Conservation (phyloP, 1,140 invertebrate species). For the Pollicipes pollicipes region DNA sequence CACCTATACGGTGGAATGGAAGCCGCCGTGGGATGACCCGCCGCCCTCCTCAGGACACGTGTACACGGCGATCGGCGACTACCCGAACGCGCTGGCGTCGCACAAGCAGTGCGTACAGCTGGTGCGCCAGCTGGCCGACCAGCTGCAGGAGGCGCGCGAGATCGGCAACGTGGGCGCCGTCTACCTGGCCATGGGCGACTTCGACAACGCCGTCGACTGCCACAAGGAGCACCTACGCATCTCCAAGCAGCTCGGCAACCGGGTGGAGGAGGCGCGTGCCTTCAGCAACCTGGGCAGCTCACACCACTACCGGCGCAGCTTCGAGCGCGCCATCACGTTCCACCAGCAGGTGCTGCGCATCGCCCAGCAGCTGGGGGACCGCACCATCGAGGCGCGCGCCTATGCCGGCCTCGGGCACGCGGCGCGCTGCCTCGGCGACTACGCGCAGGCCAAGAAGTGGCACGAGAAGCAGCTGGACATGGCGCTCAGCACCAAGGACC, state of each 20-base stretch:
- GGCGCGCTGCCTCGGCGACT: constrained; percentile 64
- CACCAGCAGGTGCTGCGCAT: constrained; percentile 85
- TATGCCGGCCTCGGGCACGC: constrained; percentile 90
- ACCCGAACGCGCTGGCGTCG: constrained; percentile 82
- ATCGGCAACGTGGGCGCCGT: constrained; percentile 93
- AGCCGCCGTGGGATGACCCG: no score
- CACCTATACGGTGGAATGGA: no score
- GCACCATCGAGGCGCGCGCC: constrained; percentile 79
- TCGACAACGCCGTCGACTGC: constrained; percentile 85
- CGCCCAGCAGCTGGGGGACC: constrained; percentile 70
- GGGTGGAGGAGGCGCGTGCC: constrained; percentile 81
- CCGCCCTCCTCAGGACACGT: constrained; percentile 48
- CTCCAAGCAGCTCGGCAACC: constrained; percentile 68
- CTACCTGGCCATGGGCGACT: constrained; percentile 88
- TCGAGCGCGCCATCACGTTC: constrained; percentile 77
- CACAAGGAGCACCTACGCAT: constrained; percentile 87
- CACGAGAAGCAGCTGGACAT: constrained; percentile 91
- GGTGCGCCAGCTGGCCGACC: constrained; percentile 81
- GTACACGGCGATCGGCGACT: constrained; percentile 88
- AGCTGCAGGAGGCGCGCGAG: constrained; percentile 77
- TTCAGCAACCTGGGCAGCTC: constrained; percentile 88
- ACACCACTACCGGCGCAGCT: constrained; percentile 83
- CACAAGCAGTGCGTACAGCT: constrained; percentile 93
- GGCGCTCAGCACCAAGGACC: constrained; percentile 73
- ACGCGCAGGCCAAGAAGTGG: constrained; percentile 71